Evolutionary conservation across 64 coral and sea anemone genomes (phyloP), one percentile per base, ranked within the genome.

Genomic region (Platygyra sinensis): DNA sequence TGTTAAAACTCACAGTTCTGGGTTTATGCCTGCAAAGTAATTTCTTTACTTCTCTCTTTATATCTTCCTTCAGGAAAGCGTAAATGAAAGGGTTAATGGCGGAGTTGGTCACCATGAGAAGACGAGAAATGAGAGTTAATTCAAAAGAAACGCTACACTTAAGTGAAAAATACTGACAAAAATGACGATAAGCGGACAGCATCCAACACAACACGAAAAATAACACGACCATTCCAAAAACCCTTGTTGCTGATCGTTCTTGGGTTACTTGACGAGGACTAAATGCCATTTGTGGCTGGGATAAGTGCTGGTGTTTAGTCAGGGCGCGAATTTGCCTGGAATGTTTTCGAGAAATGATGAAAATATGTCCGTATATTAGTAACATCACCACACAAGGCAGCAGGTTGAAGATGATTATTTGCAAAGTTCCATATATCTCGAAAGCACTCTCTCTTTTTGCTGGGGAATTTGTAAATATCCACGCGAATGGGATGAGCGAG

Each of bases 291-390:
- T 67, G 22, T 16, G 63, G 13, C 10, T 85, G 20, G 31, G 0
- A 36, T 42, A 60, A 12, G 30, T 16, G 52, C 16, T 80, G 52
- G 12, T 61, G 9, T 16, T 60, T 55, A 0, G 54, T 17, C 3
- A 38, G 8, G 20, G 89, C 89, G 15, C 62, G 72, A 46, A 91
- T 91, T 15, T 62, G 89, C 22, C 67, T 52, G 9, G 89, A 77
- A 15, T 91, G 89, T 49, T 86, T 85, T 15, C 20, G 69, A 30
- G 83, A 81, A 52, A 91, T 84, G 72, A 85, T 2, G 38, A 91
- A 83, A 61, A 91, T 38, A 3, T 83, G 80, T 10, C 79, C 83
- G 80, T 91, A 91, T 30, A 91, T 33, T 19, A 86, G 80, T 19
- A 86, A 24, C 89, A 91, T 91, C 17, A 75, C 52, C 10, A 76